phyloP scores from a whole-genome alignment of 2,888 invertebrate genomes.

The Cheiracanthium punctorium region DNA sequence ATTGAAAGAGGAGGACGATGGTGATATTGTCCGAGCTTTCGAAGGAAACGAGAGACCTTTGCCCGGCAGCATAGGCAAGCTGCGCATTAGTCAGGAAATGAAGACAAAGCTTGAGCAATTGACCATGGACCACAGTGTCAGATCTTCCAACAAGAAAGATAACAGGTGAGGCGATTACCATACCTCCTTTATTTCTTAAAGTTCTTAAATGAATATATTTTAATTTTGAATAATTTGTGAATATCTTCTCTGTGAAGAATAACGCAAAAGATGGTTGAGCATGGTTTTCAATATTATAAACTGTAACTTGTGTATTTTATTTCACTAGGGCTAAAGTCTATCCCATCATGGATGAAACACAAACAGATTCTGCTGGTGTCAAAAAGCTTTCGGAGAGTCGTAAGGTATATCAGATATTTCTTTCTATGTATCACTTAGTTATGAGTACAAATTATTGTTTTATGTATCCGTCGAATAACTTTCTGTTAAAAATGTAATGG shows the following conservation, averaged over 20 bases:
- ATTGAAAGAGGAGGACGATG: slow-evolving; percentile 53
- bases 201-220: too few relatives aligned
- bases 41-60: slow-evolving; percentile 81
- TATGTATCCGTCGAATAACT: too few relatives aligned
- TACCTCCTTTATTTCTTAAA: too few relatives aligned
- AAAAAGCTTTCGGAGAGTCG: slow-evolving; percentile 90
- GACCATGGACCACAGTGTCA: slow-evolving; percentile 90
- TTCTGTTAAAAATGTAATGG: too few relatives aligned
- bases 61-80: slow-evolving; percentile 91
- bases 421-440: too few relatives aligned
- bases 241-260: too few relatives aligned
- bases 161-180: slow-evolving; percentile 48
- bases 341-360: slow-evolving; percentile 34
- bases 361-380: slow-evolving; percentile 76
- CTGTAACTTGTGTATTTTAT: background rate
- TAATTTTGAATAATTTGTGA: too few relatives aligned
- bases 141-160: slow-evolving; percentile 79
- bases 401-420: slow-evolving; percentile 81
- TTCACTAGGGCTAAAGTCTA: slow-evolving; percentile 54
- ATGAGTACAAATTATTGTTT: too few relatives aligned
- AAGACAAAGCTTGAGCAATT: slow-evolving; percentile 88
- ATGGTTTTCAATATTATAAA: too few relatives aligned
- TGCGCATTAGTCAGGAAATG: slow-evolving; percentile 94
- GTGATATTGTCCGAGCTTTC: slow-evolving; percentile 60
- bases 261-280: too few relatives aligned